phyloP scores from a whole-genome alignment of 1,140 invertebrate species.

The Drosophila lacertosa region DNA sequence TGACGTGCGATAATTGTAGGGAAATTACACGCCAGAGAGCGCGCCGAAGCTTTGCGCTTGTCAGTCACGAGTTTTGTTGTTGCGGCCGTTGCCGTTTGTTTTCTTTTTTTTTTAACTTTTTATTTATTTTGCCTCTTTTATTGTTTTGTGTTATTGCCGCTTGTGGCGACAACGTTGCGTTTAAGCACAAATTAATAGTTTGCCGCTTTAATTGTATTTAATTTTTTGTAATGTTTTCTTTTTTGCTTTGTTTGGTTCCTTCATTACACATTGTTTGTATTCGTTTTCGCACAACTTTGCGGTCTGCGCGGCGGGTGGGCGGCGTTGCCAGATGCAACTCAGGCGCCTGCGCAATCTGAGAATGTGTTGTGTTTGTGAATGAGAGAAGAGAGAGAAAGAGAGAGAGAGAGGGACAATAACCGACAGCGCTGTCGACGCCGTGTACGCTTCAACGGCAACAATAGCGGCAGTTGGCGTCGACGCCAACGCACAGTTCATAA shows the following conservation, averaged over 20 bases:
- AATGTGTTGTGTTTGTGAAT: slow-evolving; percentile 4
- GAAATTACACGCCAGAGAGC: slow-evolving; percentile 68
- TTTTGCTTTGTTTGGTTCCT: slow-evolving; percentile 1
- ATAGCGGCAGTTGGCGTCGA: too few species aligned
- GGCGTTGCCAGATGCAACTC: slow-evolving; percentile 52
- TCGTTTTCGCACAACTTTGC: slow-evolving; percentile 16
- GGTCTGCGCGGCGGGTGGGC: slow-evolving; percentile 26
- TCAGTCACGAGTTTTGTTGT: slow-evolving; percentile 29
- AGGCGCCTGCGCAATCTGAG: slow-evolving; percentile 46
- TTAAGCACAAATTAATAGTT: slow-evolving; percentile 41
- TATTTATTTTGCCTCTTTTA: too few species aligned
- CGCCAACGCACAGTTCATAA: slow-evolving; percentile 35
- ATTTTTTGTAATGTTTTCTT: not conserved
- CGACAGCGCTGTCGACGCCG: slow-evolving; percentile 6
- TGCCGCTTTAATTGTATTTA: slow-evolving; percentile 16
- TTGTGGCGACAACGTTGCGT: slow-evolving; percentile 34
- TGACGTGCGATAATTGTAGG: slow-evolving; percentile 74
- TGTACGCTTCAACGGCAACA: slow-evolving; percentile 19
- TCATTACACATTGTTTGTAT: slow-evolving; percentile 22
- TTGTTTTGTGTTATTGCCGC: slow-evolving; percentile 25
- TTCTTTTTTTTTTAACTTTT: slow-evolving; percentile 26
- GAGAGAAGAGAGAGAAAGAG: slow-evolving; percentile 18
- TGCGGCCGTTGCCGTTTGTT: slow-evolving; percentile 1
- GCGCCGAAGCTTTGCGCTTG: slow-evolving; percentile 21
- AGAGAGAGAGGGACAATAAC: not conserved